These are phyloP conservation scores for Poecilia velifera DNA, from an alignment of 2,797 vertebrate species.

Conservation along the genomic window DNA sequence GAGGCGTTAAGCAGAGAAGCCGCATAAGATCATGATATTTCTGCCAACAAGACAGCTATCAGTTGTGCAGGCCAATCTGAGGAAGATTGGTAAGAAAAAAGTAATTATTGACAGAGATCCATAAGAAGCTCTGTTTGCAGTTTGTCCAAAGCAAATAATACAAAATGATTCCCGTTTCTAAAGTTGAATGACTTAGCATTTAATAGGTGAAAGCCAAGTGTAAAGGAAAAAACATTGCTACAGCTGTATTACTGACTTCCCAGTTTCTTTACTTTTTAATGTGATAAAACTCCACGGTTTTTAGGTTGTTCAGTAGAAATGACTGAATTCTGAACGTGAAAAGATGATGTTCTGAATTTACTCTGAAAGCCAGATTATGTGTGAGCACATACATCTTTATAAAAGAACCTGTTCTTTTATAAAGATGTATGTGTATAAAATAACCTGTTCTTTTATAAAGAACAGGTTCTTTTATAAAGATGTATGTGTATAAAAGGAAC, in stretches of 20 bases:
- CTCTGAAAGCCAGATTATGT: background rate
- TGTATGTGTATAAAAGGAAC: no score
- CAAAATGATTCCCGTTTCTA: background rate
- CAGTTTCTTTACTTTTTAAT: background rate
- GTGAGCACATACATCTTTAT: no score
- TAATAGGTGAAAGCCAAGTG: background rate
- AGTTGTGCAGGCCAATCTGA: background rate
- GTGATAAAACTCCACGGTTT: background rate
- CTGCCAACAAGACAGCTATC: background rate
- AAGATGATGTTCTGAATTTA: background rate
- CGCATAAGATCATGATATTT: background rate
- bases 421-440: no score
- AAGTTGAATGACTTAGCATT: background rate
- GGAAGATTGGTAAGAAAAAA: background rate
- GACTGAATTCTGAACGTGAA: background rate
- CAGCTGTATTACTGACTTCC: background rate
- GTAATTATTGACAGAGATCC: background rate
- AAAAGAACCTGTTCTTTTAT: no score
- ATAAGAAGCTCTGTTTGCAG: background rate
- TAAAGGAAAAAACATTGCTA: background rate
- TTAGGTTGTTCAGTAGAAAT: background rate
- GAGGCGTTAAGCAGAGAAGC: background rate
- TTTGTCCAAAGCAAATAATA: background rate
- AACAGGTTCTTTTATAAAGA: no score
- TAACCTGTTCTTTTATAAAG: no score